Percentiles rank a stretch among this genome's conserved stretches.
phyloP scores from a whole-genome alignment of 2,797 vertebrate genomes.

The Staurois parvus region DNA sequence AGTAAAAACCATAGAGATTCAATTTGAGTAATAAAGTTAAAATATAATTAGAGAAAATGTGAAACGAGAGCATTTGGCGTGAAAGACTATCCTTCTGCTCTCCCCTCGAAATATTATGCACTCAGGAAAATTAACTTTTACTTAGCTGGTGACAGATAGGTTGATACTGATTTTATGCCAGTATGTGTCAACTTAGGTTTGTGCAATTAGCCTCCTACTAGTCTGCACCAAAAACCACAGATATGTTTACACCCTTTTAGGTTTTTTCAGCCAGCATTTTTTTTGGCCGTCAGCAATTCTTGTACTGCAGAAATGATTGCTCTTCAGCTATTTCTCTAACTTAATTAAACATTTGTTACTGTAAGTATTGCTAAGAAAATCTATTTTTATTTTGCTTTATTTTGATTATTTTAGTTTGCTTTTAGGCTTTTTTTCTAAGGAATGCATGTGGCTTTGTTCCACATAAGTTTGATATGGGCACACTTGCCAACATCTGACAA shows the following conservation, averaged over 20 bases:
- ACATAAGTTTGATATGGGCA: not conserved
- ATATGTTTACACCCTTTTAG: constrained; percentile 44
- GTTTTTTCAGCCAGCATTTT: constrained; percentile 17
- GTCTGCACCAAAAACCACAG: constrained; percentile 54
- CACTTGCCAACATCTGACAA: constrained; percentile 19
- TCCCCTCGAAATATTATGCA: constrained; percentile 34
- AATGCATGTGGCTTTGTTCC: not conserved
- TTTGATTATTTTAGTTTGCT: constrained; percentile 7
- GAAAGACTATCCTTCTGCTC: constrained; percentile 37
- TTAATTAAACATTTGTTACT: constrained; percentile 38
- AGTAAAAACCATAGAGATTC: constrained; percentile 26
- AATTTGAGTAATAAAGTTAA: constrained; percentile 40
- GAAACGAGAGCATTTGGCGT: constrained; percentile 28
- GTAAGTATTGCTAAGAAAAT: constrained; percentile 1
- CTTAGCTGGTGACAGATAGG: constrained; percentile 35
- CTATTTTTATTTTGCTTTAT: not conserved
- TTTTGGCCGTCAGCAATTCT: constrained; percentile 46
- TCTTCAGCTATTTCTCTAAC: constrained; percentile 20
- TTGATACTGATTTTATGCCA: constrained; percentile 43
- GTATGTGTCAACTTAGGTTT: constrained; percentile 47
- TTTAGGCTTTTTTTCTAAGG: not conserved
- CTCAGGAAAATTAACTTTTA: constrained; percentile 40
- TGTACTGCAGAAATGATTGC: constrained; percentile 20
- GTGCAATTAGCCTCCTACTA: constrained; percentile 50
- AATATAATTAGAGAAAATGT: constrained; percentile 38